Evolutionary conservation across 2,113 vertebrate genomes (phyloP).

Genomic region (Hydropotes inermis): DNA sequence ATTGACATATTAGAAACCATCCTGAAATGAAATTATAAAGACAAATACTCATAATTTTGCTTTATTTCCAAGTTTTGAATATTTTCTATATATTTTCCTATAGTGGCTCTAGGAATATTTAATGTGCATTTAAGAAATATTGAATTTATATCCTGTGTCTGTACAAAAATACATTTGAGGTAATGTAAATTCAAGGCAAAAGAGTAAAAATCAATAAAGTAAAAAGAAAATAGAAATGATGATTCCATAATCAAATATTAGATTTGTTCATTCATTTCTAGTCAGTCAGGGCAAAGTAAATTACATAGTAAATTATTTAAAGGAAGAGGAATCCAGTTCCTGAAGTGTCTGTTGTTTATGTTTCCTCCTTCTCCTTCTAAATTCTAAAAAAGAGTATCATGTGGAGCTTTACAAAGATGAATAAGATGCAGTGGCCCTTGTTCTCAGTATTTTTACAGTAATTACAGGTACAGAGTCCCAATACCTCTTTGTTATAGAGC

Average conservation of each 20-base stretch:
- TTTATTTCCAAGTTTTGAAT: background rate
- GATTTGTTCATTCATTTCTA: background rate
- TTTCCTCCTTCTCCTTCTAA: background rate
- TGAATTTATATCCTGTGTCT: background rate
- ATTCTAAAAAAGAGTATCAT: background rate
- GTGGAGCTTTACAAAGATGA: background rate
- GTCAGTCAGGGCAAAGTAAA: background rate
- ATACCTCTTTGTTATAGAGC: background rate
- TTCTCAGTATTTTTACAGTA: background rate
- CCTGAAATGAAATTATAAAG: background rate
- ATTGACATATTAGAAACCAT: background rate
- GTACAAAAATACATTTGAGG: background rate
- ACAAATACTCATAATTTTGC: background rate
- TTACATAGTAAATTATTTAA: background rate
- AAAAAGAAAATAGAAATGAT: background rate
- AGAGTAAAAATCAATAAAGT: background rate
- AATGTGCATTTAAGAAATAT: background rate
- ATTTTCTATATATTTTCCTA: background rate
- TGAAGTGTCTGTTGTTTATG: background rate
- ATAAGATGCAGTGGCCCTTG: background rate
- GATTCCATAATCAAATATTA: background rate
- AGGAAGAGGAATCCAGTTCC: background rate
- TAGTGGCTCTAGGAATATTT: background rate
- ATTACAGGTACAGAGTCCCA: background rate
- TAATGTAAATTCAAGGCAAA: background rate